Conservation (phyloP, 2,113 vertebrate species). For the Entelurus aequoreus region DNA sequence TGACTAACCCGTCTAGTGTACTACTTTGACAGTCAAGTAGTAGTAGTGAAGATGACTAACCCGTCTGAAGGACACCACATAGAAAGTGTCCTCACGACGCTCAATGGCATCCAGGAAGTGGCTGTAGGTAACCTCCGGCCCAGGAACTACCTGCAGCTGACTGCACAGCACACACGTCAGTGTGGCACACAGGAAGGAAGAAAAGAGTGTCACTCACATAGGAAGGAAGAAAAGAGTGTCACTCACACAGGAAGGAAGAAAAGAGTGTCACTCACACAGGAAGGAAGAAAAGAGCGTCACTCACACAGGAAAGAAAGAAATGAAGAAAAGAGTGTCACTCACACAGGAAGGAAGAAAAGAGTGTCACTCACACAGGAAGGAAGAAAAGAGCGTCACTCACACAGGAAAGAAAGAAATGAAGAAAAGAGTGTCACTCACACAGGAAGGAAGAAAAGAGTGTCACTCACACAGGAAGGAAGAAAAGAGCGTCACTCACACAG, state of each 20-base stretch:
- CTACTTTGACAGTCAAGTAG: no score
- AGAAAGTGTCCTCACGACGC: slow-evolving; percentile 86
- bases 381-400: no score
- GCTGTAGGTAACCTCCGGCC: slow-evolving; percentile 78
- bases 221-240: no score
- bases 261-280: slow-evolving; percentile 34
- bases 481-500: background rate
- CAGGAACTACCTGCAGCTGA: slow-evolving; percentile 83
- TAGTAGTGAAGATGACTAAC: slow-evolving; percentile 39
- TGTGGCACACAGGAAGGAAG: background rate
- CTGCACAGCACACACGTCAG: slow-evolving; percentile 33
- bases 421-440: background rate
- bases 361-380: no score
- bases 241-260: slow-evolving; percentile 33
- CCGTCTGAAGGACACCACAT: slow-evolving; percentile 88
- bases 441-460: background rate
- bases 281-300: no score
- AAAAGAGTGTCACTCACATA: slow-evolving; percentile 32
- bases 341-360: no score
- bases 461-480: background rate
- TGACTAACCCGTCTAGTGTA: no score
- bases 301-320: no score
- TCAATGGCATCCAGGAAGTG: slow-evolving; percentile 90
- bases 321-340: no score
- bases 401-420: no score